Evolutionary conservation across 2,888 invertebrate genomes (phyloP).

Genomic region (Melanostoma mellinum): DNA sequence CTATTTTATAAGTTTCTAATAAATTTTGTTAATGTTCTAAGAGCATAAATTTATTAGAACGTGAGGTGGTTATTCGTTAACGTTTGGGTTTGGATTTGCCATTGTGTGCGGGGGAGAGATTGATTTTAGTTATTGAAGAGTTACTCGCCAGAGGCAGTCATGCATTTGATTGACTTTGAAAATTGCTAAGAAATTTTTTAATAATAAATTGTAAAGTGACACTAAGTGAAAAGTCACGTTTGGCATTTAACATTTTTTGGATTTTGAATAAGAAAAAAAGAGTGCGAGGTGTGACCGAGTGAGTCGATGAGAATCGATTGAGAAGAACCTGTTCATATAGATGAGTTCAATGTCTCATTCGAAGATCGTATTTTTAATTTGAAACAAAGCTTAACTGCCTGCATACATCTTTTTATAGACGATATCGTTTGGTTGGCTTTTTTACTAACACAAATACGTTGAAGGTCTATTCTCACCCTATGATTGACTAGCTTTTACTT

Average conservation of each 20-base stretch:
- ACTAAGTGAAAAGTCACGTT: not conserved
- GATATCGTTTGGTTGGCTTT: too few relatives aligned
- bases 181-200: not conserved
- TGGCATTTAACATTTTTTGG: not conserved
- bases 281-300: too few relatives aligned
- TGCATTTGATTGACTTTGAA: slow-evolving; percentile 3
- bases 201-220: not conserved
- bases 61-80: slow-evolving; percentile 22
- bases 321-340: too few relatives aligned
- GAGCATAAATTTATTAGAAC: slow-evolving; percentile 40
- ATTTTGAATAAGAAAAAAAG: too few relatives aligned
- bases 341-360: too few relatives aligned
- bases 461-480: too few relatives aligned
- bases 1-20: slow-evolving; percentile 6
- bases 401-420: too few relatives aligned
- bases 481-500: too few relatives aligned
- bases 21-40: slow-evolving; percentile 30
- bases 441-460: too few relatives aligned
- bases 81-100: not conserved
- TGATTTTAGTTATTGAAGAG: slow-evolving; percentile 20
- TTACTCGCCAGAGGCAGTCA: not conserved
- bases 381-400: too few relatives aligned
- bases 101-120: slow-evolving; percentile 8
- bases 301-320: too few relatives aligned
- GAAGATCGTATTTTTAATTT: too few relatives aligned